Evolutionary conservation across 2,113 vertebrate genomes (phyloP), one percentile per base, ranked within the genome.

Genomic region (Sakesphorus luctuosus): DNA sequence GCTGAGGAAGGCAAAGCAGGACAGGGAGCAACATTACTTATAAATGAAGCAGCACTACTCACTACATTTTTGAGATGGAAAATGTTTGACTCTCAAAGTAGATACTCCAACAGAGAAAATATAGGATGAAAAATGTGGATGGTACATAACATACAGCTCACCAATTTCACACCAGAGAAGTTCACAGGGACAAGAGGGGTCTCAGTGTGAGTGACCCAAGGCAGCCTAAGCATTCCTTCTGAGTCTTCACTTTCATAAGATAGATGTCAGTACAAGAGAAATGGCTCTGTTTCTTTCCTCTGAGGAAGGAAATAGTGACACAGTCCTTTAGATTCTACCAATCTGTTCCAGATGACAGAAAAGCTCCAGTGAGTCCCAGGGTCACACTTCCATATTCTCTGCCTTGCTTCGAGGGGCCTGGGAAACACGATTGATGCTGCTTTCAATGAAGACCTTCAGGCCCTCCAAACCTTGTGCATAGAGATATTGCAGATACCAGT

Each of bases 401-500:
- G 72, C 28, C 52, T 90, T 87, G 13, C 4, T 67, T 9, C 3
- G 35, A 36, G 95, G 43, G 38, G 80, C 13, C 29, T 44, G 38
- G 82, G 97, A 96, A 87, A 96, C 87, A 40, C 67, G 97, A 49
- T 23, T 98, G 94, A 98, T 97, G 97, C 98, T 99, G 92, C 97
- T 98, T 96, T 97, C 97, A 88, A 99, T 94, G 62, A 99, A 99
- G 79, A 97, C 75, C 95, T 98, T 98, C 52, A 99, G 97, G 87
- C 99, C 99, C 31, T 98, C 91, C 66, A 98, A 98, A 21, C 98
- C 99, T 85, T 98, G 98, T 10, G 94, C 75, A 88, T 98, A 98
- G 80, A 99, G 98, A 96, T 98, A 99, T 76, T 99, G 96, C 98
- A 99, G 95, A 89, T 99, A 99, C 98, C 98, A 98, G 80, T 97